These are phyloP conservation scores for Plecotus auritus DNA, from an alignment of 2,113 vertebrate species.

Conservation along the genomic window DNA sequence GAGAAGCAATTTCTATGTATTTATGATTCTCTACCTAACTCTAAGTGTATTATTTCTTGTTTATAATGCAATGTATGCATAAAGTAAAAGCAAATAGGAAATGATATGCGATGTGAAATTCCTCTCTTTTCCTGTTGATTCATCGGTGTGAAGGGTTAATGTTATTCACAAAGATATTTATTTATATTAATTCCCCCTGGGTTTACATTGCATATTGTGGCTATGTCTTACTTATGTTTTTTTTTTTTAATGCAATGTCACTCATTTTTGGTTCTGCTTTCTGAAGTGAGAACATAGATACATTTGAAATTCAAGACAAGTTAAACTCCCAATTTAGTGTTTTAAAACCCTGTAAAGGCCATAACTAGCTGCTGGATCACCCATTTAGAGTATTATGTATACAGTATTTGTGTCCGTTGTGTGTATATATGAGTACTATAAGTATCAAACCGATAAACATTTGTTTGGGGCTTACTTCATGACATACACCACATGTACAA, in stretches of 20 bases:
- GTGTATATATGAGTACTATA: not conserved
- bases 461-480: not conserved
- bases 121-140: not conserved
- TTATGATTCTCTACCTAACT: not conserved
- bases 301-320: not conserved
- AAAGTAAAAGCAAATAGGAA: not conserved
- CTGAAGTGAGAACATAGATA: not conserved
- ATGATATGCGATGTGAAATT: not conserved
- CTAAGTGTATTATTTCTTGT: not conserved
- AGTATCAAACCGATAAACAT: not conserved
- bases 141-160: not conserved
- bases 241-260: not conserved
- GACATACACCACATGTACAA: not conserved
- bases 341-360: not conserved
- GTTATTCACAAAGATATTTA: not conserved
- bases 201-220: not conserved
- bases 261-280: not conserved
- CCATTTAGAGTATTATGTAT: fast-evolving
- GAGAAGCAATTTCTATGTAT: not conserved
- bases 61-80: not conserved
- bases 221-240: not conserved
- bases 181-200: not conserved
- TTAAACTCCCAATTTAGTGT: not conserved
- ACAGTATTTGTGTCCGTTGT: not conserved
- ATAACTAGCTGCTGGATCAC: not conserved